Base-by-base conservation (phyloP, 2,888 invertebrate species). In the Oxycera nigricornis region DNA sequence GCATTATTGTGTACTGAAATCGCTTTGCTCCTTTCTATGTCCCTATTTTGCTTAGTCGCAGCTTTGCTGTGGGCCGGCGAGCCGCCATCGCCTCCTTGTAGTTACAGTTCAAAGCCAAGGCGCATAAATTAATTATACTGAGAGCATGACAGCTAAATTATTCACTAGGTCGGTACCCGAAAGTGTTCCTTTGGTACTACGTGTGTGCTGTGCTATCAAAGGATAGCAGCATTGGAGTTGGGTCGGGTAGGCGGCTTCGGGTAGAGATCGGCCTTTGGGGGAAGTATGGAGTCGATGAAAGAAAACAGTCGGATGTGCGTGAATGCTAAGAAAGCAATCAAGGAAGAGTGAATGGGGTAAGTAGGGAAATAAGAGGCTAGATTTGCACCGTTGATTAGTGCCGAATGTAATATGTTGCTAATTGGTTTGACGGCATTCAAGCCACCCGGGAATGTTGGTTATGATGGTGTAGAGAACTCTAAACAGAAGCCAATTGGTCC, bases 121-220 rank as follows among this genome's bases (percentile, higher is more conserved):
- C 52, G 55, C 70, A 70, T 70, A 70, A 70, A 70, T 70, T 70
- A 70, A 70, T 70, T 70, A 70, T 70, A 30, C 55, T 30, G 55
- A 55, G 55, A 52, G 70, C 70, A 70, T 70, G 70, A 70, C 70
- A 70, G 70, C 70, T 70, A 70, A 70, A 70, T 70, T 70, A 70
- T 70, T 70, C 70, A 70, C 55, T 70, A 41, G 41, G 11, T 65
- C 41, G 22, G 41, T 17, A 65, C 65, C 39, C 65, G 65, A 39
- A 65, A 30, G 14, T 65, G 22, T 39, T 39, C 65, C n/a, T 30
- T 20, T 65, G 65, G 22, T 11, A 46, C 11, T 46, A 3, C 46
- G 39, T 65, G 7, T 17, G 65, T 62, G 22, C n/a, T 17, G 24
- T 1, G 65, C 20, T 46, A 46, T 46, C 46, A 14, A 24, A 24